Conservation (phyloP, 2,113 vertebrate genomes). For the Psittacus erithacus region DNA sequence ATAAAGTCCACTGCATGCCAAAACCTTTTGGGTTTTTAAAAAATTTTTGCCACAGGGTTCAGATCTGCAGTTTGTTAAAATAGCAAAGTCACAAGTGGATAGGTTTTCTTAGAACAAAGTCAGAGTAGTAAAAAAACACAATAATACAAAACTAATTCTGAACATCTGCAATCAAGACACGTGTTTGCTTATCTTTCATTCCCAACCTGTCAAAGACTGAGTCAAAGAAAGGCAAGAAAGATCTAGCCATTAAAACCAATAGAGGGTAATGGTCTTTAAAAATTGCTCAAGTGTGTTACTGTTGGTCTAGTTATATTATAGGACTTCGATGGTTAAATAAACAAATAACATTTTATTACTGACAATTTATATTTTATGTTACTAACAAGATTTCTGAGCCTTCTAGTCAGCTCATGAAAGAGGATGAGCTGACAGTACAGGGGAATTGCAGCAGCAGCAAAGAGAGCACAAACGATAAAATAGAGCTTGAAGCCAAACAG, state of each 20-base stretch:
- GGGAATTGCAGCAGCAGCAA: constrained; percentile 12
- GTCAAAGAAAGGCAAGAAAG: background rate
- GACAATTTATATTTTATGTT: constrained; percentile 42
- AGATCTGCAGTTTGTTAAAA: background rate
- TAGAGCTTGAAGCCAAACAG: constrained; percentile 10
- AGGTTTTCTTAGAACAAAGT: background rate
- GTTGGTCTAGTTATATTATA: background rate
- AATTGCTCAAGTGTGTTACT: background rate
- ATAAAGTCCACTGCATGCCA: background rate
- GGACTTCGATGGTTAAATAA: constrained; percentile 29
- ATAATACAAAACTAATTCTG: background rate
- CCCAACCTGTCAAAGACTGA: background rate
- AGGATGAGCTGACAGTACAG: constrained; percentile 17
- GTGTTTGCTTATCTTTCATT: background rate
- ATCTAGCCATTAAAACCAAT: background rate
- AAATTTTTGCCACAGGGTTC: background rate
- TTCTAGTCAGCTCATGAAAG: background rate
- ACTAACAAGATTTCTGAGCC: constrained; percentile 4
- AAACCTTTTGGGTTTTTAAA: background rate
- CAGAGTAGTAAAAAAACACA: fast-evolving
- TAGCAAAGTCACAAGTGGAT: background rate
- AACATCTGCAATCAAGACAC: background rate
- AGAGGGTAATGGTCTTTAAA: background rate
- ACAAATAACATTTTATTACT: constrained; percentile 40
- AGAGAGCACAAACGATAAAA: constrained; percentile 11